Base-by-base conservation (phyloP, 1,140 invertebrate genomes). In the Drosophila insularis region DNA sequence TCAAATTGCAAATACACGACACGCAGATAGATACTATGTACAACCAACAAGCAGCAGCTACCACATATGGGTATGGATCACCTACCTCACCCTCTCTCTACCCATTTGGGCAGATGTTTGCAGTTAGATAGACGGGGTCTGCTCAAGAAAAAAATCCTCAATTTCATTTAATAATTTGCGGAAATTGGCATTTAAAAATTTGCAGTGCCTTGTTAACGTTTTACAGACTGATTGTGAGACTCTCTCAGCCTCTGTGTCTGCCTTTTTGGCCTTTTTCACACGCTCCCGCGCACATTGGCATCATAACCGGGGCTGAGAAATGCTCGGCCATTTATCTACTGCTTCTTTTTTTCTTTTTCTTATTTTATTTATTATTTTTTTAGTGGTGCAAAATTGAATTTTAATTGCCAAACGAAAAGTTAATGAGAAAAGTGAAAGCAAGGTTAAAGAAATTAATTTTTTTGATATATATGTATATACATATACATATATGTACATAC, bases 181-280 rank as follows among this genome's bases (percentile, higher is more conserved):
- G 84, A 89, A 89, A 89, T 89, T 89, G 84, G 84, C 84, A 89
- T 89, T 89, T 89, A 89, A 78, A 79, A 89, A 89, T 89, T 89
- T 80, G 69, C 76, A 54, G 65, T 58, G 76, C 60, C 84, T 87
- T 87, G 84, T 87, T 87, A 86, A 70, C 71, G 78, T 86, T 67
- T 74, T 60, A 40, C 37, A 10, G 43, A 50, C 43, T 50, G 17
- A 50, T 27, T 27, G 27, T 27, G 43, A 46, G 35, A 11, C 35
- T 37, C 43, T 46, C 35, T 37, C 10, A 13, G 35, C 35, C 35
- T 21, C 43, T 19, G 10, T 21, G 17, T 21, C 62, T 63, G 65
- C 56, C 66, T 58, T 59, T 66, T 80, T 80, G 58, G 74, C 68
- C 67, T 76, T 86, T 87, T 89, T 87, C 84, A 89, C 84, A 87